Evolutionary conservation across 2,113 vertebrate species (phyloP).

Genomic region (Aix galericulata): DNA sequence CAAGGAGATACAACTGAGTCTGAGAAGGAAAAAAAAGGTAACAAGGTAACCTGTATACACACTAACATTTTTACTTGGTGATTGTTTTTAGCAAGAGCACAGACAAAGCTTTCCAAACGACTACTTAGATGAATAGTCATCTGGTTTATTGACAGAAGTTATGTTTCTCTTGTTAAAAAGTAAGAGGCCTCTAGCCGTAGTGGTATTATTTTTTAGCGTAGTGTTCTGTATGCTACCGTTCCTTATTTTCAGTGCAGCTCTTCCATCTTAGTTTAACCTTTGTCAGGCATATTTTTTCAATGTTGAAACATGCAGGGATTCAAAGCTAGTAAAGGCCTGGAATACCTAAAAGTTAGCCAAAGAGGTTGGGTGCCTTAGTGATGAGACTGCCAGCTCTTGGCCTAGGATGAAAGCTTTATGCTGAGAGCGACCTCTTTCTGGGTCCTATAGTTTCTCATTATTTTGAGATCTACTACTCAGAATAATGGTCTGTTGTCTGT

Average conservation of each 20-base stretch:
- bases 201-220: background rate
- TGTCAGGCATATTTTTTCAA: background rate
- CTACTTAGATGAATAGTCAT: slow-evolving; percentile 10
- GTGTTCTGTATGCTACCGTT: background rate
- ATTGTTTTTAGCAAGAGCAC: slow-evolving; percentile 39
- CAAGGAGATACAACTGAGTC: background rate
- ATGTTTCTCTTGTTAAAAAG: background rate
- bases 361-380: background rate
- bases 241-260: background rate
- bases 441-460: background rate
- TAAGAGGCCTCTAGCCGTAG: slow-evolving; percentile 9
- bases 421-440: background rate
- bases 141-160: background rate
- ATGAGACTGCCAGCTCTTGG: background rate
- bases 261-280: background rate
- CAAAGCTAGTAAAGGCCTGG: background rate
- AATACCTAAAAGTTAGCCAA: background rate
- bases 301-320: rapidly evolving
- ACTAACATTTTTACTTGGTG: slow-evolving; percentile 17
- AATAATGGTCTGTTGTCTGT: background rate
- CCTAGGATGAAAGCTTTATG: background rate
- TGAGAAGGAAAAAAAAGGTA: background rate
- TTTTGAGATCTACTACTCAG: background rate
- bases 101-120: slow-evolving; percentile 31
- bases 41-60: background rate